Evolutionary conservation across 1,140 invertebrate genomes (phyloP).

Genomic region (Caenorhabditis inopinata): DNA sequence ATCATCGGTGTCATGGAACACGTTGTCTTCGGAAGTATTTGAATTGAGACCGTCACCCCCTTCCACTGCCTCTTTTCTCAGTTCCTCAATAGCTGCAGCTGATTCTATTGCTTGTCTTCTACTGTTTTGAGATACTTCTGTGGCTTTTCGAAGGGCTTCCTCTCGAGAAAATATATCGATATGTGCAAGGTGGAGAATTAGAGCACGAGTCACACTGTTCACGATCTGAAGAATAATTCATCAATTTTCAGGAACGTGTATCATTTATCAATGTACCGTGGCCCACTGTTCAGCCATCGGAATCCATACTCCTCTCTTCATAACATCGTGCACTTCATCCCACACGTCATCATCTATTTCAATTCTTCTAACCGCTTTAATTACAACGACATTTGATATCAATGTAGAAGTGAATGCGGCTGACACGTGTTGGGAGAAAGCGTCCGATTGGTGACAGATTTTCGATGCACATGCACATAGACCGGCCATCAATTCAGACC

Average conservation of each 20-base stretch:
- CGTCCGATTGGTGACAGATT: slow-evolving; percentile 47
- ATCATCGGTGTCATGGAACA: slow-evolving; percentile 42
- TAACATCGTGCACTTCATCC: slow-evolving; percentile 59
- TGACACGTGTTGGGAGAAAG: slow-evolving; percentile 51
- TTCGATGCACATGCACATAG: slow-evolving; percentile 36
- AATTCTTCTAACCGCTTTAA: slow-evolving; percentile 58
- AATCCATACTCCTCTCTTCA: slow-evolving; percentile 52
- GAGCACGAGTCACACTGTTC: slow-evolving; percentile 56
- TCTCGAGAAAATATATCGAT: slow-evolving; percentile 51
- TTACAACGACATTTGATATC: slow-evolving; percentile 24
- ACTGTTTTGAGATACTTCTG: not conserved
- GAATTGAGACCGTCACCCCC: not conserved
- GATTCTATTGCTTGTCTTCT: not conserved
- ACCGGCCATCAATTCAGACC: slow-evolving; percentile 41
- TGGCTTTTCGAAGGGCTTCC: slow-evolving; percentile 18
- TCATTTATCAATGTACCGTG: not conserved
- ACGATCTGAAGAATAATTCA: slow-evolving; percentile 46
- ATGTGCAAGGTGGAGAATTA: slow-evolving; percentile 58
- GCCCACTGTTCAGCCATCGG: slow-evolving; percentile 60
- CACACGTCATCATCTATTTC: slow-evolving; percentile 60
- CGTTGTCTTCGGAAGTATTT: slow-evolving; percentile 30
- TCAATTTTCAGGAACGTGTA: not conserved
- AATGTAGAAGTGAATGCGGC: slow-evolving; percentile 55
- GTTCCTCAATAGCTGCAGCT: not conserved
- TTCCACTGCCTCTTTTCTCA: not conserved